Conservation (phyloP, 2,113 vertebrate species). For the Drymodes brunneopygia region DNA sequence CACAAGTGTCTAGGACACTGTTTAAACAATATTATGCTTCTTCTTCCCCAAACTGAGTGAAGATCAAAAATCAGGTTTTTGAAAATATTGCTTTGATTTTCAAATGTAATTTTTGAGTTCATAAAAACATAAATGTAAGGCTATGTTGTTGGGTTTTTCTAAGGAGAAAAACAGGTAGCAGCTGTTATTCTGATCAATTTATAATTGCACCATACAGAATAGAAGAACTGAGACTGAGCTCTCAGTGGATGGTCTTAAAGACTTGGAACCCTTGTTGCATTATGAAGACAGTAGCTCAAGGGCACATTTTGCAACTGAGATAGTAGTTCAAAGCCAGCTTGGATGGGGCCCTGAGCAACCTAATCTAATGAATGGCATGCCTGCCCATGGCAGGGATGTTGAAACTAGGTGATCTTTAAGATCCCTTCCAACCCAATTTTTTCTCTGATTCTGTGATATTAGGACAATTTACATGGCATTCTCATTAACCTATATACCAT, state of each 20-base stretch:
- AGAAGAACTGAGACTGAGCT: background rate
- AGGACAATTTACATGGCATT: background rate
- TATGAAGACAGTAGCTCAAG: background rate
- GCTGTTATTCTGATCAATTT: background rate
- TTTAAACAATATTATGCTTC: background rate
- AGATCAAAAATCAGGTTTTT: background rate
- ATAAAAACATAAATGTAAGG: background rate
- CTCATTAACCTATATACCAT: background rate
- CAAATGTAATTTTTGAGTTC: background rate
- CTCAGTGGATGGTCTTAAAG: background rate
- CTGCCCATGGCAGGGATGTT: background rate
- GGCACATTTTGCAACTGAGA: background rate
- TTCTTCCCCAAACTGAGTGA: background rate
- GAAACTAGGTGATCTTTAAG: background rate
- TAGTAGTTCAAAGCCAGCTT: background rate
- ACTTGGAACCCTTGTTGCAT: background rate
- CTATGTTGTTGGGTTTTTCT: background rate
- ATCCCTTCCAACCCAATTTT: background rate
- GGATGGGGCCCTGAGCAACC: background rate
- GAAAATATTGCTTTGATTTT: background rate
- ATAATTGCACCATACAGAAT: background rate
- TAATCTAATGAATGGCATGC: background rate
- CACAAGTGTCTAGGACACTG: fast-evolving
- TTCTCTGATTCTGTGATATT: background rate
- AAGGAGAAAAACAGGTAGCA: background rate